Evolutionary conservation across 2,113 vertebrate genomes (phyloP).

Genomic region (Dipodomys merriami): DNA sequence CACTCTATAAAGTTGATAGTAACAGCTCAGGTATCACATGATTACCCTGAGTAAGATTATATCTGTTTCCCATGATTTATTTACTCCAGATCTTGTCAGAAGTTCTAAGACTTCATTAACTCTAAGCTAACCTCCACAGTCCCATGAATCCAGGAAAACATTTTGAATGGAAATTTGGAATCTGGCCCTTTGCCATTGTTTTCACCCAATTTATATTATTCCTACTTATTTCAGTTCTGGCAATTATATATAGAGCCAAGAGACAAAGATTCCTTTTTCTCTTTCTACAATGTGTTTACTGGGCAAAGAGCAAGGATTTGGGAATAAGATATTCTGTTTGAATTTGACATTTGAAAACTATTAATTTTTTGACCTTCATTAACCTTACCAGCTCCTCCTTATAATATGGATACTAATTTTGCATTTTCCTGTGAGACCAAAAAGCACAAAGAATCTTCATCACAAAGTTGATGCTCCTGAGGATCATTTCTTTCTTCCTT

Average conservation of each 20-base stretch:
- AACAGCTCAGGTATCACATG: not conserved
- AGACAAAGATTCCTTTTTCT: not conserved
- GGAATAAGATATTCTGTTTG: not conserved
- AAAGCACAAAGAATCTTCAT: not conserved
- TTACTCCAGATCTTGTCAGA: not conserved
- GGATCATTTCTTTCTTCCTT: conserved; percentile 15
- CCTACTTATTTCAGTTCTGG: not conserved
- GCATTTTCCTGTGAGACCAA: not conserved
- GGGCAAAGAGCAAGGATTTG: not conserved
- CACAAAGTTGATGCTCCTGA: conserved; percentile 5
- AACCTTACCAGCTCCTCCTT: conserved; percentile 51
- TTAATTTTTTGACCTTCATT: conserved; percentile 27
- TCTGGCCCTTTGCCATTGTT: not conserved
- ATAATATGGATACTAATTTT: conserved; percentile 31
- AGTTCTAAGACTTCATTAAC: conserved; percentile 1
- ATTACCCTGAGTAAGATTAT: not conserved
- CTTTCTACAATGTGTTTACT: not conserved
- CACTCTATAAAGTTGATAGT: not conserved
- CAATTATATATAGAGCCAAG: not conserved
- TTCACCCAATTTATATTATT: not conserved
- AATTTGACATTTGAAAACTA: not conserved
- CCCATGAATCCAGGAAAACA: not conserved
- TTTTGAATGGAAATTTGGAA: not conserved
- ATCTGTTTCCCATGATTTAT: not conserved
- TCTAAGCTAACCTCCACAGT: not conserved